Percentiles rank a stretch among this genome's conserved stretches.
These are phyloP conservation scores for Artemisiospiza belli DNA, from an alignment of 2,113 vertebrate species.

Conservation along the genomic window DNA sequence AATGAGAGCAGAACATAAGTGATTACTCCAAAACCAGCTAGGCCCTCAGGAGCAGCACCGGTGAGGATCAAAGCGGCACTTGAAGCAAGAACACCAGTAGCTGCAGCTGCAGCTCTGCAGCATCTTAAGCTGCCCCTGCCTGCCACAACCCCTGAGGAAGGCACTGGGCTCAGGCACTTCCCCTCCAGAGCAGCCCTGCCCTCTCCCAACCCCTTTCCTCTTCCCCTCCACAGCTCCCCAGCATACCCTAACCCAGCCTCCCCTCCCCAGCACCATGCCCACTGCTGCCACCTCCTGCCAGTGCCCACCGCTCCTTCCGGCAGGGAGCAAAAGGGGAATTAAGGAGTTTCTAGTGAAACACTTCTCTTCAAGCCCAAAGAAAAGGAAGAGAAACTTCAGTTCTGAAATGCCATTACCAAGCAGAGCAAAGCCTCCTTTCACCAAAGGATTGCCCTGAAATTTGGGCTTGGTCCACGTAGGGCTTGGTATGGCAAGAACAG, in stretches of 20 bases:
- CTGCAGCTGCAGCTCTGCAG: background rate
- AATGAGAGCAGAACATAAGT: background rate
- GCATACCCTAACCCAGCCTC: background rate
- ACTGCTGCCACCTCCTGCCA: background rate
- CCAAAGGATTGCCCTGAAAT: background rate
- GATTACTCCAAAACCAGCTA: background rate
- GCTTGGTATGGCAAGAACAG: background rate
- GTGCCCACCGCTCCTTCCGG: background rate
- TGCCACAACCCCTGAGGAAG: background rate
- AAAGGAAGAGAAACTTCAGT: slow-evolving; percentile 62
- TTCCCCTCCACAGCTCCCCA: background rate
- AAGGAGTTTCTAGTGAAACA: slow-evolving; percentile 55
- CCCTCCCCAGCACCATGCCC: background rate
- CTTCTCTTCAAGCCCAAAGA: slow-evolving; percentile 8
- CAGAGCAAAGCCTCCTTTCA: background rate
- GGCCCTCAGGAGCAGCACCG: background rate
- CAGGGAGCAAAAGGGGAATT: slow-evolving; percentile 35
- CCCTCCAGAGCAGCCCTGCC: background rate
- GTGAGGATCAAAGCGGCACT: background rate
- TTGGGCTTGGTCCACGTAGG: accelerated
- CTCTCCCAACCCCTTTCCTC: background rate
- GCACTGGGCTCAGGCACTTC: background rate
- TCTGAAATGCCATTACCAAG: background rate
- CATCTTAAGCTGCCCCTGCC: background rate
- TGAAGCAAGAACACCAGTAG: background rate